Conservation (phyloP, 2,888 invertebrate genomes). For the Nemapogon koenigi region DNA sequence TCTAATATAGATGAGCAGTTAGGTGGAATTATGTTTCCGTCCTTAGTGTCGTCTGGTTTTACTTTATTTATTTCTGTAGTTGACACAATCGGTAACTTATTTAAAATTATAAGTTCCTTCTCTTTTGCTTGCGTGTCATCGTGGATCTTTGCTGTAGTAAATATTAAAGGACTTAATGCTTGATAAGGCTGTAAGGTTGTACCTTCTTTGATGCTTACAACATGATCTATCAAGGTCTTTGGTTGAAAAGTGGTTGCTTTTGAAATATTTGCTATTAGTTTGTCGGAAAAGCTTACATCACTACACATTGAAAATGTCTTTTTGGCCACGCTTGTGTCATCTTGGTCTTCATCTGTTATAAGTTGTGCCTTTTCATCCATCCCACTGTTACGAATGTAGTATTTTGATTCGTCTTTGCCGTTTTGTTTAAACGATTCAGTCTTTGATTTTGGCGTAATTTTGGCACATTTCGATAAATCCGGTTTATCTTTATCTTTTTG, state of each 20-base stretch:
- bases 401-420: neutral
- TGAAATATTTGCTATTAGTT: no score
- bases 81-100: slow-evolving; percentile 44
- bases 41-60: neutral
- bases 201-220: neutral
- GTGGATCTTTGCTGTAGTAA: slow-evolving; percentile 58
- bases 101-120: slow-evolving; percentile 46
- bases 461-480: neutral
- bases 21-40: no score
- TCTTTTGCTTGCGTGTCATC: slow-evolving; percentile 36
- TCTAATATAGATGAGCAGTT: no score
- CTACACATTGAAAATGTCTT: no score
- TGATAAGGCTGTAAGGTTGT: neutral
- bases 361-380: neutral
- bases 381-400: neutral
- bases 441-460: slow-evolving; percentile 23
- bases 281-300: no score
- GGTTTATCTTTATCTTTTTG: slow-evolving; percentile 36
- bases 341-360: neutral
- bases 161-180: slow-evolving; percentile 40
- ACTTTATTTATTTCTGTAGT: slow-evolving; percentile 29
- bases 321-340: no score
- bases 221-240: neutral
- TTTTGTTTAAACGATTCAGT: slow-evolving; percentile 28
- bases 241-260: no score